A percentile compares a stretch with the other conserved stretches of the same genome.
Evolutionary conservation across 2,888 invertebrate genomes (phyloP).

Genomic region (Aphelenchoides bicaudatus): DNA sequence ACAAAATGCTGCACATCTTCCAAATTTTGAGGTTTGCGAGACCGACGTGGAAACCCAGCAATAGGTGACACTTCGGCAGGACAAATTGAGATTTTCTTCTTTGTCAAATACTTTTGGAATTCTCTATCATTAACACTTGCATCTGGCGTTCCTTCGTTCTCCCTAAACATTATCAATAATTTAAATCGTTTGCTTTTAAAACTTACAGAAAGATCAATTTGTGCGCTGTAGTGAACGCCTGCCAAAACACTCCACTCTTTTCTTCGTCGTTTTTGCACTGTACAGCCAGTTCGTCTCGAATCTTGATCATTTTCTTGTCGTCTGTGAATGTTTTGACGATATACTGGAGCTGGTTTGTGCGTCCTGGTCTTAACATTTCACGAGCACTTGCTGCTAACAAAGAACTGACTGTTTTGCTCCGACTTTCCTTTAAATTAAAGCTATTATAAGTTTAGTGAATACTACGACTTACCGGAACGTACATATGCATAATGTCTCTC

Average conservation of each 20-base stretch:
- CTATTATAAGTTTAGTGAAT: constrained; percentile 5
- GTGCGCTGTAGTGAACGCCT: constrained; percentile 50
- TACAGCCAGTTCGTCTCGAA: constrained; percentile 41
- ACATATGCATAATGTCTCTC: constrained; percentile 57
- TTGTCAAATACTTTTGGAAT: constrained; percentile 27
- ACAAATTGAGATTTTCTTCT: constrained; percentile 18
- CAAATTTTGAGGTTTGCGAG: constrained; percentile 29
- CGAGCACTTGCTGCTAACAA: constrained; percentile 57
- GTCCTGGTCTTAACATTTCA: constrained; percentile 44
- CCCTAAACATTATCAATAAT: neutral
- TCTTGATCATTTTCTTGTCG: constrained; percentile 42
- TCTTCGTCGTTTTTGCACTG: constrained; percentile 27
- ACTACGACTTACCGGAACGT: constrained; percentile 47
- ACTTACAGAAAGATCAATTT: constrained; percentile 47
- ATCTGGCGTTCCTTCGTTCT: neutral
- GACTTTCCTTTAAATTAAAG: constrained; percentile 28
- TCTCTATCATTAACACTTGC: constrained; percentile 26
- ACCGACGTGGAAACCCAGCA: constrained; percentile 29
- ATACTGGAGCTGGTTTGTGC: constrained; percentile 51
- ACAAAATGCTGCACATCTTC: constrained; percentile 44
- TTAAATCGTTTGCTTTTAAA: neutral
- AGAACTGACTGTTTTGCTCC: constrained; percentile 41
- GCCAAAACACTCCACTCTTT: constrained; percentile 48
- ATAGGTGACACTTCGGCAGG: constrained; percentile 18
- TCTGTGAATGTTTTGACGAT: constrained; percentile 47